Base-by-base conservation (phyloP, 2,797 vertebrate genomes). In the Threskiornis aethiopicus region DNA sequence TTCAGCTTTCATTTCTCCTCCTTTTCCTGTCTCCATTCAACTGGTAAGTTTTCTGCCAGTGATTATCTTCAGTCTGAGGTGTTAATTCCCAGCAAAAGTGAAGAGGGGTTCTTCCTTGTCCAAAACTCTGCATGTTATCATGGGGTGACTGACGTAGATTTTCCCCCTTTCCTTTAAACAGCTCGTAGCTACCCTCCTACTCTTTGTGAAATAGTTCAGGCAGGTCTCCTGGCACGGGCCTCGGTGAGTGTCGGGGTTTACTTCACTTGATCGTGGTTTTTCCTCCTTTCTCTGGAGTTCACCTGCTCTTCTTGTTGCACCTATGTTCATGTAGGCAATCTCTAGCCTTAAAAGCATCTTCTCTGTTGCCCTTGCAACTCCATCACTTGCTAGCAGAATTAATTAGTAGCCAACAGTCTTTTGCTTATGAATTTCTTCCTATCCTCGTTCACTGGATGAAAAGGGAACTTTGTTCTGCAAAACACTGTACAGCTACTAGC, bases 91-190 rank as follows among this genome's bases (percentile, higher is more conserved):
- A 95, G 64, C 24, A 89, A 82, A 67, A 95, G 98, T 98, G 98
- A 99, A 97, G 87, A 98, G 98, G 86, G 98, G 98, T 98, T 99
- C 98, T 39, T 98, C 98, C 73, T 98, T 98, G 85, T 71, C 33
- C 41, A 66, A 46, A 96, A 52, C 11, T 61, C 55, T 98, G 44
- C 16, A 24, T 46, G 75, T 89, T 72, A 29, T 51, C 33, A 21
- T 16, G 13, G 42, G 19, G 9, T 3, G 7, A 44, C 22, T 49
- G 12, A 52, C 1, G 5, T 28, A 54, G 37, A 29, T 90, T 85
- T 64, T 42, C 33, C 42, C 25, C 33, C 20, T 69, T 92, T 76
- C 18, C 33, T 84, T 86, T 51, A 49, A 88, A 37, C 17, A 72
- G 37, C 54, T 55, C 15, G 5, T 71, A 79, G 15, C 44, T 79